These are phyloP conservation scores for Parotia lawesii DNA, from an alignment of 2,113 vertebrate species.

Conservation along the genomic window DNA sequence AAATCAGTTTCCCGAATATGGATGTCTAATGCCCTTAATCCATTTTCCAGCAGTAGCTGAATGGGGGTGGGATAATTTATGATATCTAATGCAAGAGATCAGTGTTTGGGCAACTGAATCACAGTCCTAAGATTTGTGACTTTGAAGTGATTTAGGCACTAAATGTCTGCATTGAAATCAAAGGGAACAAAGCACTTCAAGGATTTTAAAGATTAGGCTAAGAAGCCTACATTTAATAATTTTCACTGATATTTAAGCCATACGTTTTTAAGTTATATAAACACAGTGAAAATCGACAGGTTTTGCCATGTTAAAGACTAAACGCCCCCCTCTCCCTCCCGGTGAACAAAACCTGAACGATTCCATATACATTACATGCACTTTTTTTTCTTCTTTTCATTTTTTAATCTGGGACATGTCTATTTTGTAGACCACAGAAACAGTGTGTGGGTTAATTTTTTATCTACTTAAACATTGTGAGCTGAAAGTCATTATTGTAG, in stretches of 20 bases:
- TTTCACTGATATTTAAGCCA: background rate
- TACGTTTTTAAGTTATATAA: background rate
- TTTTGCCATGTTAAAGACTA: background rate
- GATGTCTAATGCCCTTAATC: background rate
- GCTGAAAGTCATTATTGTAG: constrained; percentile 61
- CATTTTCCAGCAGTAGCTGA: background rate
- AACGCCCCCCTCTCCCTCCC: accelerated
- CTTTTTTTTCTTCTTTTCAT: background rate
- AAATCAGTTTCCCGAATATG: background rate
- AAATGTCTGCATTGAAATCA: background rate
- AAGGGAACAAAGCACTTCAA: background rate
- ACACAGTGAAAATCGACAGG: background rate
- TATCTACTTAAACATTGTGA: constrained; percentile 65
- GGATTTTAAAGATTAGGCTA: background rate
- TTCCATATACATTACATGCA: accelerated
- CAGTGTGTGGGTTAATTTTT: constrained; percentile 48
- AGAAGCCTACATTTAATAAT: background rate
- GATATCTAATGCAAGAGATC: background rate
- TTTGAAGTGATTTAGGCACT: background rate
- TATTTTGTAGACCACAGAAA: constrained; percentile 18
- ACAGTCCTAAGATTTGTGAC: background rate
- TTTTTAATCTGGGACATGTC: background rate
- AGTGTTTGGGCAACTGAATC: background rate
- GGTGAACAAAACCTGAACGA: background rate
- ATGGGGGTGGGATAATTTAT: background rate